Base-by-base conservation (phyloP, 2,888 invertebrate species). In the Eristalis tenax region DNA sequence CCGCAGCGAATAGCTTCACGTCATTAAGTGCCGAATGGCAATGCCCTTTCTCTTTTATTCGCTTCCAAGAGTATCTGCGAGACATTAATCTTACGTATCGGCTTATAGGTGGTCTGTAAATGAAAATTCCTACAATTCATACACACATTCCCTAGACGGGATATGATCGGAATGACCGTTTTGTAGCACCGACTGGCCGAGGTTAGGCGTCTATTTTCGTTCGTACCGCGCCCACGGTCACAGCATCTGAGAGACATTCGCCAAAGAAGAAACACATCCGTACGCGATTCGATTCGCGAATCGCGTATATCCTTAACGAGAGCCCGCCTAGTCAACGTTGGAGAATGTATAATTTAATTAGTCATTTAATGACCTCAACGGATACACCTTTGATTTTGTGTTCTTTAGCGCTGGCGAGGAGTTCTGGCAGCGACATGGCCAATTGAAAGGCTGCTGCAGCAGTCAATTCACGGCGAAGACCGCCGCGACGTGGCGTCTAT, bases 301-400 rank as follows among this genome's bases (percentile, higher is more conserved):
- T 86, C 83, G 78, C 71, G 79, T 83, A 83, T 57, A 71, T 79
- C 78, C 69, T 74, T 83, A 68, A 83, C 61, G 56, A 73, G 74
- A 8, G 38, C 43, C 10, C 8, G 59, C 35, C 43, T 69, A 77
- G 59, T 59, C 50, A 50, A 50, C 43, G 68, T 73, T 22, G 71
- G 50, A 32, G 63, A 68, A 81, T 86, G 50, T 66, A 57, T 50
- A 71, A 70, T 70, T 82, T 70, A 78, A 82, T 86, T 86, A 86
- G 78, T 86, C 77, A 82, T 82, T 69, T 74, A 59, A 77, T 82
- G 85, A 82, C 82, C 82, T 86, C 74, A 74, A 78, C 64, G 50
- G 61, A 81, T 63, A 56, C 18, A 50, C 18, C 50, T 50, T 50
- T 50, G 50, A 50, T 50, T 50, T 50, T n/a, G 18, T 50, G 50